Percentiles rank a stretch among this genome's conserved stretches.
phyloP scores from a whole-genome alignment of 2,113 vertebrate genomes.

The Malurus elegans region DNA sequence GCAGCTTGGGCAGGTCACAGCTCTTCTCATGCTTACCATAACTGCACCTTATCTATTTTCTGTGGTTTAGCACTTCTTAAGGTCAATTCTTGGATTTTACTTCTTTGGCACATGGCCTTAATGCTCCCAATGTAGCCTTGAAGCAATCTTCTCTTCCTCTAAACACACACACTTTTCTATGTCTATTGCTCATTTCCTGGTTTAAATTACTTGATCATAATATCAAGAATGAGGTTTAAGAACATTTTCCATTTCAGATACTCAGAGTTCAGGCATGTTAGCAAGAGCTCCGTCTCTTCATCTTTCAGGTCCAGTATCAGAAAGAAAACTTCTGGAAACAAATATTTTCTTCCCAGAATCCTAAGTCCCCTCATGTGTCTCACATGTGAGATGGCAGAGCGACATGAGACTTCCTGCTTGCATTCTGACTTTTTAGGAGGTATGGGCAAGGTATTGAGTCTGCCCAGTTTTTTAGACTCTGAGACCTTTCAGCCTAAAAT shows the following conservation, averaged over 20 bases:
- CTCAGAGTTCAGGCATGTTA: neutral
- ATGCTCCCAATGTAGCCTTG: neutral
- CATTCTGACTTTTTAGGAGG: neutral
- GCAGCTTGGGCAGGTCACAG: neutral
- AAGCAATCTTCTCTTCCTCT: neutral
- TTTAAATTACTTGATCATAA: neutral
- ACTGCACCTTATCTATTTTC: fast-evolving
- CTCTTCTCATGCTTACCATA: neutral
- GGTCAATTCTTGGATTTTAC: neutral
- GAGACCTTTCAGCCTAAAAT: neutral
- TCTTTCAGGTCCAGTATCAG: neutral
- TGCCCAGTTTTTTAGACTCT: neutral
- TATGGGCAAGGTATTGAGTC: neutral
- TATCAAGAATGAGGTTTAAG: neutral
- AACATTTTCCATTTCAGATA: neutral
- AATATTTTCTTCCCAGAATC: neutral
- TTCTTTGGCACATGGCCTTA: neutral
- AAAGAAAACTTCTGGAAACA: neutral
- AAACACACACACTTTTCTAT: neutral
- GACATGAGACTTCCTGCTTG: neutral
- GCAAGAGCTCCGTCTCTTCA: neutral
- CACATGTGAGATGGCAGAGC: neutral
- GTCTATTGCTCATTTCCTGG: neutral
- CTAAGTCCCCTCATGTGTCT: neutral
- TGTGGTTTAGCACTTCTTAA: neutral